phyloP scores from a whole-genome alignment of 2,888 invertebrate genomes.

The Limnephilus lunatus region DNA sequence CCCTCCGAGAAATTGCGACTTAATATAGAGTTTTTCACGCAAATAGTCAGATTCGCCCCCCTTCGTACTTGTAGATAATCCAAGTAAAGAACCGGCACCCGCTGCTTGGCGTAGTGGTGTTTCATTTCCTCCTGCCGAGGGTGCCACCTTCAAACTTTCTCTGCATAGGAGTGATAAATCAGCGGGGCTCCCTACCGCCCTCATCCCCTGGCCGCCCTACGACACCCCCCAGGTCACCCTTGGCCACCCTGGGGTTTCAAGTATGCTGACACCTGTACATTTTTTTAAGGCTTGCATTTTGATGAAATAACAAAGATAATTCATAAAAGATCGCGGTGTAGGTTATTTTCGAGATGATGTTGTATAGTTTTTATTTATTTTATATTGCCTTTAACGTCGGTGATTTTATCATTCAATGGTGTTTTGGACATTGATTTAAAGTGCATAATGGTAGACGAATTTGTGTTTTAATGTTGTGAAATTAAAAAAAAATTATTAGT shows the following conservation, averaged over 20 bases:
- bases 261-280: constrained; percentile 14
- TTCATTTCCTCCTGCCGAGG: constrained; percentile 60
- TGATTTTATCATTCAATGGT: too few species aligned
- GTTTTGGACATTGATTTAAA: too few species aligned
- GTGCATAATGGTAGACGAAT: too few species aligned
- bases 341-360: background rate
- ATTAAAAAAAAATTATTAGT: too few species aligned
- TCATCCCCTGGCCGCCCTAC: background rate
- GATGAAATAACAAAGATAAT: background rate
- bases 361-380: too few species aligned
- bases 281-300: background rate
- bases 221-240: background rate
- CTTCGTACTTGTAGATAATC: constrained; percentile 46
- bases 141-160: constrained; percentile 59
- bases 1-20: constrained; percentile 17
- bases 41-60: background rate
- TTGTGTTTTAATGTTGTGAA: too few species aligned
- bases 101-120: constrained; percentile 30
- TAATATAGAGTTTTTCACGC: constrained; percentile 27
- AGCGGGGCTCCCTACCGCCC: constrained; percentile 41
- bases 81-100: constrained; percentile 39
- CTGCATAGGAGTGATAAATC: constrained; percentile 60
- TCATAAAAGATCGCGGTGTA: background rate
- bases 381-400: too few species aligned
- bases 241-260: background rate